Conservation (phyloP, 2,888 invertebrate species). For the Xestia sexstrigata region DNA sequence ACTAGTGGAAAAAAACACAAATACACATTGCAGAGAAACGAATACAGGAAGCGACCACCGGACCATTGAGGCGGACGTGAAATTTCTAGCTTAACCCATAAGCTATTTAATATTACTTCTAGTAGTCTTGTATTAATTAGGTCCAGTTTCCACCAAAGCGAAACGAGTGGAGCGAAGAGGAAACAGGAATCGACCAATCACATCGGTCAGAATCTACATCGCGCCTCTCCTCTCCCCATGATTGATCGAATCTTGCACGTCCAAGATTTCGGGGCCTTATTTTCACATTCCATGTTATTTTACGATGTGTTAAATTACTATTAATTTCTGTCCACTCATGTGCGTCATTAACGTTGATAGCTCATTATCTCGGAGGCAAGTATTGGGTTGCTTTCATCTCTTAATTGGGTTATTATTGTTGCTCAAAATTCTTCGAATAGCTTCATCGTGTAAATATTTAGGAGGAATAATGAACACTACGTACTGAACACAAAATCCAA, state of each 20-base stretch:
- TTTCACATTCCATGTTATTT: neutral
- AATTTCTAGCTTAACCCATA: too few species aligned
- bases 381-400: neutral
- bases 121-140: neutral
- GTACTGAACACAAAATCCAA: neutral
- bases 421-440: neutral
- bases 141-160: too few species aligned
- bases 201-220: neutral
- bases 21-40: neutral
- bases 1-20: too few species aligned
- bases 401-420: conserved; percentile 2
- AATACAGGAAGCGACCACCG: neutral
- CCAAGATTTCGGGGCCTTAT: neutral
- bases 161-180: too few species aligned
- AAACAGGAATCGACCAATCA: neutral
- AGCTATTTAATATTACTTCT: neutral
- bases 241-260: neutral
- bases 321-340: neutral
- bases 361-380: neutral
- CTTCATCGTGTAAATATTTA: neutral
- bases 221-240: neutral
- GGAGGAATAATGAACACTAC: neutral
- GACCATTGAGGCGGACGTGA: too few species aligned
- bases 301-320: neutral
- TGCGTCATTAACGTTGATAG: neutral